These are phyloP conservation scores for Cairina moschata DNA, from an alignment of 2,113 vertebrate genomes.

Conservation along the genomic window DNA sequence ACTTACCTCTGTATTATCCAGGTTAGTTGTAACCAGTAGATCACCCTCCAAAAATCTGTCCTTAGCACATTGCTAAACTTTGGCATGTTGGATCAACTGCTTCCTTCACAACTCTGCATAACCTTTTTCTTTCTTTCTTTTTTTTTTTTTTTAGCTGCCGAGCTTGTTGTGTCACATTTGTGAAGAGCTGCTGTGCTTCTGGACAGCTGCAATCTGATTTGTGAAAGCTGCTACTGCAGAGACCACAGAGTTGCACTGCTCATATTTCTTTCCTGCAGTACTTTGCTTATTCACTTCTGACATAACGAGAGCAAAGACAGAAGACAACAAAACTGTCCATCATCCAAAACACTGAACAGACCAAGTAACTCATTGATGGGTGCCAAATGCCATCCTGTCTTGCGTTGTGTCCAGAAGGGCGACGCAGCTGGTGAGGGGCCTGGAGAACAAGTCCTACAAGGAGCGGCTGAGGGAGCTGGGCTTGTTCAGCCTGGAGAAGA, in stretches of 20 bases:
- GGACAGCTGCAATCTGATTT: neutral
- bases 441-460: too few relatives aligned
- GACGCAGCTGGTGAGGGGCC: too few relatives aligned
- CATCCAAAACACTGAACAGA: neutral
- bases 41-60: neutral
- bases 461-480: too few relatives aligned
- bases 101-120: neutral
- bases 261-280: rapidly evolving
- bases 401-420: too few relatives aligned
- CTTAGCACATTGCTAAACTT: neutral
- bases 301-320: neutral
- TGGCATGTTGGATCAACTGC: neutral
- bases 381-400: neutral
- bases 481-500: too few relatives aligned
- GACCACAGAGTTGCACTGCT: neutral
- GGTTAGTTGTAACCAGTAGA: neutral
- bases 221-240: neutral
- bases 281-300: neutral
- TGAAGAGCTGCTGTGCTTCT: neutral
- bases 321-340: neutral
- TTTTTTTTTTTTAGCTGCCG: neutral
- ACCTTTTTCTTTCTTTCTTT: neutral
- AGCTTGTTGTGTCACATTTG: neutral
- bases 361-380: neutral
- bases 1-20: neutral